These are phyloP conservation scores for Aphrophora alni DNA, from an alignment of 2,888 invertebrate genomes.

Conservation along the genomic window DNA sequence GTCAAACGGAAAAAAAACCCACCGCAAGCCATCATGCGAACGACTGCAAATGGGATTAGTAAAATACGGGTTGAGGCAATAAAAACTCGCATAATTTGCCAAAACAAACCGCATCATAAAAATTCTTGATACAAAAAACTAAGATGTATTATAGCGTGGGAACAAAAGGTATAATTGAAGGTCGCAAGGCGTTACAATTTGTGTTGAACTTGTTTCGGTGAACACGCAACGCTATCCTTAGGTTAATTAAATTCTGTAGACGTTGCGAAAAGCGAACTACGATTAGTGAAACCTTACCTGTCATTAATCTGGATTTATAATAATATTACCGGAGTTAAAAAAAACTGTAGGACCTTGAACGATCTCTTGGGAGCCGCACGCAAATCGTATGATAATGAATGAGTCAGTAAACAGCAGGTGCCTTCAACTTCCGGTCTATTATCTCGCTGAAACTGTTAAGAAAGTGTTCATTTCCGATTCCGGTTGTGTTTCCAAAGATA, in stretches of 20 bases:
- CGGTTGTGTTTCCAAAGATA: too few species aligned
- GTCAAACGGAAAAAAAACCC: neutral
- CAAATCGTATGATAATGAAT: too few species aligned
- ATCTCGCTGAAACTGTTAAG: too few species aligned
- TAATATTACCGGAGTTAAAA: too few species aligned
- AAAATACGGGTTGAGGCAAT: neutral
- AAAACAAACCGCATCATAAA: constrained; percentile 1
- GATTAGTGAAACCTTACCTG: too few species aligned
- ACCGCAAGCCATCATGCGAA: neutral
- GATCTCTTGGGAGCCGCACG: too few species aligned
- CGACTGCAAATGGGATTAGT: neutral
- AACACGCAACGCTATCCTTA: neutral
- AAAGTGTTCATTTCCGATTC: too few species aligned
- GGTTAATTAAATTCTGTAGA: neutral
- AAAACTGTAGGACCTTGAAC: too few species aligned
- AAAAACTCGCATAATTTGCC: neutral
- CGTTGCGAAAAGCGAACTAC: too few species aligned
- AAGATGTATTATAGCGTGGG: neutral
- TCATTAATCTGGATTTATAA: too few species aligned
- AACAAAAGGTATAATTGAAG: neutral
- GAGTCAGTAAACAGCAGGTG: too few species aligned
- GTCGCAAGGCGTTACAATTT: neutral
- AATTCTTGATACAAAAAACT: neutral
- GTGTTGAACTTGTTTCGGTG: neutral
- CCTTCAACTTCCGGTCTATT: too few species aligned